Percentiles rank a stretch among this genome's conserved stretches.
phyloP scores from a whole-genome alignment of 1,140 invertebrate species.

The Temnothorax curvispinosus region DNA sequence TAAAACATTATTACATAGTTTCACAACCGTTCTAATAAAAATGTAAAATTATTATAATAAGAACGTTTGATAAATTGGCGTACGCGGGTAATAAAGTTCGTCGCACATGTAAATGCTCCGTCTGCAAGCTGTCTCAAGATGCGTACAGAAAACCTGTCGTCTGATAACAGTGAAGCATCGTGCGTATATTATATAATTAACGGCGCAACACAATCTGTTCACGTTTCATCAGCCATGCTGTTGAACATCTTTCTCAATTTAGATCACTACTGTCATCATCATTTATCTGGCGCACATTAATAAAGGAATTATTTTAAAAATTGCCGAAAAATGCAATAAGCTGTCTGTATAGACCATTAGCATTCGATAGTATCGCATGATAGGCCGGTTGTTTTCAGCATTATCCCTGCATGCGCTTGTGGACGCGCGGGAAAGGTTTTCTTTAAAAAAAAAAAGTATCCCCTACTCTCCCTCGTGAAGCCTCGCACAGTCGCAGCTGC shows the following conservation, averaged over 20 bases:
- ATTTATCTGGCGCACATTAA: conserved; percentile 68
- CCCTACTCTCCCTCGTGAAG: conserved; percentile 15
- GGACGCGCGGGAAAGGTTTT: conserved; percentile 30
- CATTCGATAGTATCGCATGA: conserved; percentile 59
- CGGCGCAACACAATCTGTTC: not conserved
- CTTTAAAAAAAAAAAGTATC: conserved; percentile 22
- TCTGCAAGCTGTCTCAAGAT: not conserved
- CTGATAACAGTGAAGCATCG: not conserved
- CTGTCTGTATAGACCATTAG: conserved; percentile 57
- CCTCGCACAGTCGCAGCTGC: conserved; percentile 68
- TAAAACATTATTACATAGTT: not conserved
- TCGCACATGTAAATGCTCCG: not conserved
- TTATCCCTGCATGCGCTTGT: not conserved
- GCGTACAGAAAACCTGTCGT: not conserved
- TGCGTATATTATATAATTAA: conserved; percentile 33
- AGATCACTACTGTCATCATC: conserved; percentile 31
- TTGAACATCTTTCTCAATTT: conserved; percentile 8
- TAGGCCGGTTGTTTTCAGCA: conserved; percentile 5
- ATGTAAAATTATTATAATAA: not conserved
- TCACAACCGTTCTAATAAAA: not conserved
- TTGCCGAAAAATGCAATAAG: conserved; percentile 52
- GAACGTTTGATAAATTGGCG: conserved; percentile 10
- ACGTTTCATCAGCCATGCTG: not conserved
- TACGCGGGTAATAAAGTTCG: no score
- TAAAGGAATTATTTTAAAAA: conserved; percentile 29